phyloP scores from a whole-genome alignment of 2,113 vertebrate genomes.

The Nerophis lumbriciformis region DNA sequence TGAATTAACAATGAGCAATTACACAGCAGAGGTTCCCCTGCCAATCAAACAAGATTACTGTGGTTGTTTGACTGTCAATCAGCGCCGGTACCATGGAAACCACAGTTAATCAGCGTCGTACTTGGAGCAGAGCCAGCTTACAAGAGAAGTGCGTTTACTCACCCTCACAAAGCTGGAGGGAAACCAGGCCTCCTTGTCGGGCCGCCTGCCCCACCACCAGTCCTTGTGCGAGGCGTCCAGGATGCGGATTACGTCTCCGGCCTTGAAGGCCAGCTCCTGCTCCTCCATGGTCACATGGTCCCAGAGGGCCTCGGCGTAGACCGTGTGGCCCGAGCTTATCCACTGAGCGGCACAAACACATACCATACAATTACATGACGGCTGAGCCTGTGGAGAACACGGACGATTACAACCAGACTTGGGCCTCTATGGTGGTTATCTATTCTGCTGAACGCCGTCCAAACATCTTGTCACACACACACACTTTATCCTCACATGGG shows the following conservation, averaged over 20 bases:
- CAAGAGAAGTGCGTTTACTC: constrained; percentile 45
- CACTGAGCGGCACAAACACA: constrained; percentile 47
- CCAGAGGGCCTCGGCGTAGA: constrained; percentile 94
- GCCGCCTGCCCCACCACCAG: constrained; percentile 95
- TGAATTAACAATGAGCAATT: constrained; percentile 33
- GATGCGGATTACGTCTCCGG: constrained; percentile 91
- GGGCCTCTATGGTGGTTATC: not conserved
- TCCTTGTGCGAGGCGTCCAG: constrained; percentile 91
- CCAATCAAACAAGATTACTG: constrained; percentile 54
- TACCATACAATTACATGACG: constrained; percentile 53
- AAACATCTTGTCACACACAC: constrained; percentile 31
- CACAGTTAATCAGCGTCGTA: constrained; percentile 18
- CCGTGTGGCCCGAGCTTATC: constrained; percentile 65
- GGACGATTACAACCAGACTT: constrained; percentile 39
- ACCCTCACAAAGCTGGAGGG: constrained; percentile 95
- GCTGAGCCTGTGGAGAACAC: constrained; percentile 42
- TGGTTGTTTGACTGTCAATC: constrained; percentile 53
- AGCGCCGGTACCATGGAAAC: constrained; percentile 53
- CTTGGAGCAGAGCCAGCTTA: constrained; percentile 48
- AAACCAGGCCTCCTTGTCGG: constrained; percentile 92
- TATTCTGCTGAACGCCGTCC: constrained; percentile 10
- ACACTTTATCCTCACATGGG: not conserved
- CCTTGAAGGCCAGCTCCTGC: constrained; percentile 96
- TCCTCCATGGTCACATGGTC: constrained; percentile 99
- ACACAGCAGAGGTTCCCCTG: constrained; percentile 43